Evolutionary conservation across 2,888 invertebrate species (phyloP).

Genomic region (Meta bourneti): DNA sequence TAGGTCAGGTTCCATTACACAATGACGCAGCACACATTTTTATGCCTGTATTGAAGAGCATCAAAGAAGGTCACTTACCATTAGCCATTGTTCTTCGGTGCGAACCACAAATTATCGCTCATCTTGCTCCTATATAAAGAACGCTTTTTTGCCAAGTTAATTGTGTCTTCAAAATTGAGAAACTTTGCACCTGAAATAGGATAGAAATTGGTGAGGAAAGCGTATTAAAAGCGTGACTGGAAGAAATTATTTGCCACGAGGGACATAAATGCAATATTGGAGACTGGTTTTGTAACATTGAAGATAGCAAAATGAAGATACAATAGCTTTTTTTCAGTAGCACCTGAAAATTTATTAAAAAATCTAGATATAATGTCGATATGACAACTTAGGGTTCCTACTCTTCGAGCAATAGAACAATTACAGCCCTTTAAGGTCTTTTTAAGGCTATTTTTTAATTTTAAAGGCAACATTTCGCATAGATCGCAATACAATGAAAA

Average conservation of each 20-base stretch:
- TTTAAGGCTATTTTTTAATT: too few relatives aligned
- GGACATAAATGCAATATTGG: not conserved
- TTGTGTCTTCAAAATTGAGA: not conserved
- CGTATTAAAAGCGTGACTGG: not conserved
- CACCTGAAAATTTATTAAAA: too few relatives aligned
- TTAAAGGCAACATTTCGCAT: too few relatives aligned
- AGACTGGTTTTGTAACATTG: not conserved
- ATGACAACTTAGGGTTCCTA: too few relatives aligned
- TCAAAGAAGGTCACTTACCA: slow-evolving; percentile 10
- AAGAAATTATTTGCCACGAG: not conserved
- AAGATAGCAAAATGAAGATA: too few relatives aligned
- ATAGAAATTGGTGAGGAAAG: not conserved
- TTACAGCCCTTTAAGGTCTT: too few relatives aligned
- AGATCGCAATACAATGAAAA: too few relatives aligned
- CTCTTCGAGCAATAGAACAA: too few relatives aligned
- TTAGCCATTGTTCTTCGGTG: slow-evolving; percentile 13
- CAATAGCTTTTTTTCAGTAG: too few relatives aligned
- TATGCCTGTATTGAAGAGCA: not conserved
- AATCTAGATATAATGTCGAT: too few relatives aligned
- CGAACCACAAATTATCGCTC: slow-evolving; percentile 12
- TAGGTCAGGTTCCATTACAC: not conserved
- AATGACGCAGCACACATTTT: not conserved
- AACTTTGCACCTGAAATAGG: slow-evolving; percentile 9
- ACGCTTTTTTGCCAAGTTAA: slow-evolving; percentile 23
- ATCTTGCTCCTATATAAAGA: not conserved